phyloP scores from a whole-genome alignment of 2,888 invertebrate genomes.

The Agrilus cyanescens region DNA sequence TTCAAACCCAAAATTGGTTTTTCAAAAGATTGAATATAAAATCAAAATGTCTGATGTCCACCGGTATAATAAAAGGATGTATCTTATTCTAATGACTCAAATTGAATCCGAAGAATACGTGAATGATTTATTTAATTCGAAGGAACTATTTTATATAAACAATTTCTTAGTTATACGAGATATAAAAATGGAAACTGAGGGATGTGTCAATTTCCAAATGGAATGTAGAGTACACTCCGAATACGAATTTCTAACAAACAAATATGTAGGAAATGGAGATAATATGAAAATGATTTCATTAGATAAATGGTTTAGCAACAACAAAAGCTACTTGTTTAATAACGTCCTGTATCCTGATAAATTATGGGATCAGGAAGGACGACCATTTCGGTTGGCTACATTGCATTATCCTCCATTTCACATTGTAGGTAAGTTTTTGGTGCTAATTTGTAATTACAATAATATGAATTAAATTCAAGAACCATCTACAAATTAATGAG shows the following conservation, averaged over 20 bases:
- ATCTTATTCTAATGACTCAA: constrained; percentile 33
- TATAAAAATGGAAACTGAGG: neutral
- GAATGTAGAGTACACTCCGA: constrained; percentile 19
- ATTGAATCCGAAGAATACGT: constrained; percentile 25
- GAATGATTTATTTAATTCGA: constrained; percentile 26
- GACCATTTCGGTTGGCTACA: constrained; percentile 39
- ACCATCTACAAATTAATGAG: too few relatives aligned
- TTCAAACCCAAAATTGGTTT: constrained; percentile 31
- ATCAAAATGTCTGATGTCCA: constrained; percentile 30
- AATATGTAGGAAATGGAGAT: constrained; percentile 32
- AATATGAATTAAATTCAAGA: too few relatives aligned
- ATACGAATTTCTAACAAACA: constrained; percentile 36
- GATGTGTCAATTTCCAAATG: constrained; percentile 7
- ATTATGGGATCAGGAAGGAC: constrained; percentile 22
- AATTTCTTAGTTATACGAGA: constrained; percentile 8
- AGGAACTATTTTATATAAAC: constrained; percentile 8
- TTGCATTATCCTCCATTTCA: constrained; percentile 50
- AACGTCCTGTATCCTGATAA: constrained; percentile 22
- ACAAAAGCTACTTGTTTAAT: constrained; percentile 15
- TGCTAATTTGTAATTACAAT: too few relatives aligned
- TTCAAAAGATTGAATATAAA: constrained; percentile 34
- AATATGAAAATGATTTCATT: constrained; percentile 24
- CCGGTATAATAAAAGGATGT: constrained; percentile 38
- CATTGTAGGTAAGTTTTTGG: constrained; percentile 33
- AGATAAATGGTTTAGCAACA: constrained; percentile 20